phyloP scores from a whole-genome alignment of 1,140 invertebrate species.

The Lepidurus arcticus region DNA sequence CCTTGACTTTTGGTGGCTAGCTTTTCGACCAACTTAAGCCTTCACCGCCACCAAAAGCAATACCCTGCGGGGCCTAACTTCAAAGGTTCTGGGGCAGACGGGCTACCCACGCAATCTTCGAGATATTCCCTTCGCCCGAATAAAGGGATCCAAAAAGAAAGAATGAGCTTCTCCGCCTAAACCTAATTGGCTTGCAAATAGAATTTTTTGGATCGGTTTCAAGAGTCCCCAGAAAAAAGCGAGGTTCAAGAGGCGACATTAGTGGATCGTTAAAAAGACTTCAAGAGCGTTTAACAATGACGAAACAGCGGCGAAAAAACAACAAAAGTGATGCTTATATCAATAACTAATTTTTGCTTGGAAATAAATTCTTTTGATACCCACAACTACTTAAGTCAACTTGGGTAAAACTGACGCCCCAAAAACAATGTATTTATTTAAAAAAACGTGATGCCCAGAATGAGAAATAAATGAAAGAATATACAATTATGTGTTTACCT shows the following conservation, averaged over 20 bases:
- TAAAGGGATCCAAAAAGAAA: neutral
- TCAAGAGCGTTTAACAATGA: conserved; percentile 3
- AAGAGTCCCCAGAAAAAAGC: neutral
- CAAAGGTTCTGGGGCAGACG: neutral
- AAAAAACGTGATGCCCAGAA: too few relatives aligned
- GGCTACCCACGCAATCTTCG: neutral
- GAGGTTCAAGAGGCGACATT: neutral
- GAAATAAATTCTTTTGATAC: neutral
- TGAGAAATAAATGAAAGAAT: too few relatives aligned
- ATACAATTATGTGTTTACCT: too few relatives aligned
- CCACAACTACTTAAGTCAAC: too few relatives aligned
- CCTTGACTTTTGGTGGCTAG: too few relatives aligned
- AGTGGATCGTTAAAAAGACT: neutral
- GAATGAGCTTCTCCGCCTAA: neutral
- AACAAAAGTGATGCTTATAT: neutral
- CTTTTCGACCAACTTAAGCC: too few relatives aligned
- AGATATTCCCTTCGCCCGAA: neutral
- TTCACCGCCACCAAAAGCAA: neutral
- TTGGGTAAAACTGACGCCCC: too few relatives aligned
- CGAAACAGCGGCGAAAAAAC: neutral
- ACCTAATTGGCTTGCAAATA: conserved; percentile 13
- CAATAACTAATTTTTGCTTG: neutral
- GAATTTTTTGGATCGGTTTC: conserved; percentile 1
- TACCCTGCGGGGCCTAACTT: neutral
- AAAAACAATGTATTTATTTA: too few relatives aligned